Evolutionary conservation across 2,113 vertebrate species (phyloP).

Genomic region (Australoheros scitulus): DNA sequence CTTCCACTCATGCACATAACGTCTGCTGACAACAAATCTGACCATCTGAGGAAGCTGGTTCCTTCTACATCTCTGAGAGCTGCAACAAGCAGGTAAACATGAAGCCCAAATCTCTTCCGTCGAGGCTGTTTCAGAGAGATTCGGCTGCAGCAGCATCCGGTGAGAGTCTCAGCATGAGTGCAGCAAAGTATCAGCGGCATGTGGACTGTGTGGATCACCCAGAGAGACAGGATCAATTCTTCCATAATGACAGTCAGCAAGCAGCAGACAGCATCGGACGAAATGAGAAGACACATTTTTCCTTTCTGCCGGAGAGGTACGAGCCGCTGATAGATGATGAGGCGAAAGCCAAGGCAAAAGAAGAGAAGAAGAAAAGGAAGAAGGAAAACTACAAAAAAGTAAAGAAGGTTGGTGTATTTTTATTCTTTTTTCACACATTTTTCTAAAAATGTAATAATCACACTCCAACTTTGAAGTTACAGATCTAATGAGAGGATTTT

Average conservation of each 20-base stretch:
- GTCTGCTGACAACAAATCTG: slow-evolving; percentile 54
- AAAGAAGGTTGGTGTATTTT: slow-evolving; percentile 71
- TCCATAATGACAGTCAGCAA: not conserved
- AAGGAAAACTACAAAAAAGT: slow-evolving; percentile 77
- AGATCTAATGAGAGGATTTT: not conserved
- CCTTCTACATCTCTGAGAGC: not conserved
- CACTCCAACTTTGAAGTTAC: not conserved
- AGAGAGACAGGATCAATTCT: not conserved
- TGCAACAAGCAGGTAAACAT: slow-evolving; percentile 42
- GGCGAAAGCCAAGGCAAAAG: slow-evolving; percentile 35
- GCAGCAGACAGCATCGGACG: not conserved
- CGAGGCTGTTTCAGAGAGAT: slow-evolving; percentile 47
- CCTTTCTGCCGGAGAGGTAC: slow-evolving; percentile 73
- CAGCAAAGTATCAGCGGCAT: slow-evolving; percentile 58
- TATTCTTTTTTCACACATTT: not conserved
- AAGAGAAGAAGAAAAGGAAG: slow-evolving; percentile 72
- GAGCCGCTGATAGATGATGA: slow-evolving; percentile 70
- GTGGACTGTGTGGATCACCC: slow-evolving; percentile 49
- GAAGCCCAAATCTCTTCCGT: slow-evolving; percentile 67
- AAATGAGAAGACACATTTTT: slow-evolving; percentile 49
- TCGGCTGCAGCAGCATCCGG: slow-evolving; percentile 2
- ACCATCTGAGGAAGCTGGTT: slow-evolving; percentile 24
- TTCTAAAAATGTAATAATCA: not conserved
- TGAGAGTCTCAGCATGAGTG: not conserved
- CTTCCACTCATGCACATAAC: slow-evolving; percentile 65